A percentile compares a stretch with the other conserved stretches of the same genome.
These are phyloP conservation scores for Rana temporaria DNA, from an alignment of 2,113 vertebrate genomes.

Conservation along the genomic window DNA sequence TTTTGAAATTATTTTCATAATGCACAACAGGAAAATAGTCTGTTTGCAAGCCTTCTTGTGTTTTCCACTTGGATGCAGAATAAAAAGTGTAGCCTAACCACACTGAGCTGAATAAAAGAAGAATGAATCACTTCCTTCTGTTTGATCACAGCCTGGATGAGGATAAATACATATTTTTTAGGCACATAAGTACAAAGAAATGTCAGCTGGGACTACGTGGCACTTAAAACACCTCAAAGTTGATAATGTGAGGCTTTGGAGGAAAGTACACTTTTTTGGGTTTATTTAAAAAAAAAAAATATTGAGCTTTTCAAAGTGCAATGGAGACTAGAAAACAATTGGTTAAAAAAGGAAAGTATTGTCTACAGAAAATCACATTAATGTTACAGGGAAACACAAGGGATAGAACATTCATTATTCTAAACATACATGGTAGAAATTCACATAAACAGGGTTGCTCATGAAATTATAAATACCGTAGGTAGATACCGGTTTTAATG, in stretches of 20 bases:
- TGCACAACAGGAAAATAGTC: neutral
- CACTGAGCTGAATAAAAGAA: neutral
- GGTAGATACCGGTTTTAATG: no score
- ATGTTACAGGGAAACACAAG: no score
- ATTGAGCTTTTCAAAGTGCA: no score
- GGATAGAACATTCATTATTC: no score
- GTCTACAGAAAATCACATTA: no score
- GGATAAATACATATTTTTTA: neutral
- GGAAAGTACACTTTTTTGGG: neutral
- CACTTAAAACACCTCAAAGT: neutral
- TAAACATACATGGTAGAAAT: no score
- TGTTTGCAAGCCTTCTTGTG: neutral
- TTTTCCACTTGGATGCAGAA: neutral
- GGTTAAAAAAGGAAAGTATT: no score
- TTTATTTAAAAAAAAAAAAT: no score
- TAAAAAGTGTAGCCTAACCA: neutral
- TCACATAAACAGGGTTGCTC: no score
- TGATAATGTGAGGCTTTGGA: neutral
- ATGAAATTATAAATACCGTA: no score
- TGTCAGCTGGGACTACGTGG: neutral
- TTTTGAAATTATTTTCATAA: neutral
- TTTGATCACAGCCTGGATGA: slow-evolving; percentile 15
- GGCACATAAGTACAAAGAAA: neutral
- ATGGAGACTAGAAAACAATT: no score
- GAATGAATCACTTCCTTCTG: slow-evolving; percentile 25